A percentile compares a stretch with the other conserved stretches of the same genome.
phyloP scores from a whole-genome alignment of 2,888 invertebrate species.

The Sinohyriopsis cumingii region DNA sequence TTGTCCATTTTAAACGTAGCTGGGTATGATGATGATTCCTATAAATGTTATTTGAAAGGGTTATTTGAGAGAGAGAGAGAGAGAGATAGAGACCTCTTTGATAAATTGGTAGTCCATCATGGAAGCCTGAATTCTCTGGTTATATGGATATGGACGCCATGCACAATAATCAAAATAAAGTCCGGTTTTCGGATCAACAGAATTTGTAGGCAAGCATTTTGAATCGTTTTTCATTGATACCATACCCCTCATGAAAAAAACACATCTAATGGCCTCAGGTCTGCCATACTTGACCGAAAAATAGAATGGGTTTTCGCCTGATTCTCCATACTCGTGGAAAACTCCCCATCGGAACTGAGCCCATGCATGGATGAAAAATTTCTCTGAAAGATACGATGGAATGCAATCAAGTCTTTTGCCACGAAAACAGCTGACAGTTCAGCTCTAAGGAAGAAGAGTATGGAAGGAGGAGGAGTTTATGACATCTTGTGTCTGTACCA shows the following conservation, averaged over 20 bases:
- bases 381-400: slow-evolving; percentile 30
- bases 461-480: too few species aligned
- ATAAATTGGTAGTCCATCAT: slow-evolving; percentile 53
- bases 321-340: slow-evolving; percentile 55
- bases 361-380: slow-evolving; percentile 59
- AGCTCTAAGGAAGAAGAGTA: too few species aligned
- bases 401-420: too few species aligned
- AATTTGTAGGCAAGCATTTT: slow-evolving; percentile 5
- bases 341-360: slow-evolving; percentile 61
- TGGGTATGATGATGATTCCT: too few species aligned
- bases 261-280: slow-evolving; percentile 50
- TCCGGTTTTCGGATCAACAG: slow-evolving; percentile 39
- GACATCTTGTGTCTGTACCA: too few species aligned
- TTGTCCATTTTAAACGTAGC: too few species aligned
- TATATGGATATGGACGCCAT: slow-evolving; percentile 46
- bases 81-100: slow-evolving; percentile 21
- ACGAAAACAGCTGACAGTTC: too few species aligned
- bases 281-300: slow-evolving; percentile 48
- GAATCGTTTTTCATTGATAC: slow-evolving; percentile 23
- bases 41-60: too few species aligned
- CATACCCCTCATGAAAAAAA: slow-evolving; percentile 36
- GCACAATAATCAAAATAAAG: slow-evolving; percentile 44
- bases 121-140: slow-evolving; percentile 41
- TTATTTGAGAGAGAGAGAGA: too few species aligned
- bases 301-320: slow-evolving; percentile 53